Conservation (phyloP, 2,113 vertebrate genomes). For the Heliornis fulica region DNA sequence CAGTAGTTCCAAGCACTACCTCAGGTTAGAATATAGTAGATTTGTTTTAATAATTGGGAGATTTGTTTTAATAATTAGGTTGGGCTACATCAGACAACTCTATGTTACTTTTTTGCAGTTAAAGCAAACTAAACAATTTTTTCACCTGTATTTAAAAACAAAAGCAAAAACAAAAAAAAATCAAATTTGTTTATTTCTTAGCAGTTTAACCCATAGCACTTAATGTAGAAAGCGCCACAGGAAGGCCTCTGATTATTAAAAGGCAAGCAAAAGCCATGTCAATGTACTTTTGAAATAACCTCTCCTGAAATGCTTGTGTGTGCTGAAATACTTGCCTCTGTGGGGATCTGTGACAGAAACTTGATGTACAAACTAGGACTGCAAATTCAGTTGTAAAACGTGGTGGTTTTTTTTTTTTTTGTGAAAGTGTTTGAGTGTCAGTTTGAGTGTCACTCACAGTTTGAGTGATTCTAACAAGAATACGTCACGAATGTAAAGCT, state of each 20-base stretch:
- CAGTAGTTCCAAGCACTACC: conserved; percentile 78
- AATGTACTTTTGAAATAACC: neutral
- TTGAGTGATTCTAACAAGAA: conserved; percentile 61
- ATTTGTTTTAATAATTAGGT: conserved; percentile 66
- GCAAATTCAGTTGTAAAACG: conserved; percentile 33
- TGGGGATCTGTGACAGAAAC: conserved; percentile 61
- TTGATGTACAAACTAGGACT: conserved; percentile 49
- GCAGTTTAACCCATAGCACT: conserved; percentile 59
- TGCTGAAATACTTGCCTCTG: conserved; percentile 32
- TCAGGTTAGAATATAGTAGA: conserved; percentile 70
- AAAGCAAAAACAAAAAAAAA: neutral
- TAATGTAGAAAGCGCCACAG: conserved; percentile 48
- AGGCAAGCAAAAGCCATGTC: conserved; percentile 7
- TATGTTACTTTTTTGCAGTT: conserved; percentile 58
- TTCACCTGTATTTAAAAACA: conserved; percentile 54
- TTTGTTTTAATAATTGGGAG: conserved; percentile 68
- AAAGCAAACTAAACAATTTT: conserved; percentile 45
- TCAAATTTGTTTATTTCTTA: conserved; percentile 20
- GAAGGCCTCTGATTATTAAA: conserved; percentile 37
- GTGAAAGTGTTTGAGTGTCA: conserved; percentile 42
- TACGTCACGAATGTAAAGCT: conserved; percentile 53
- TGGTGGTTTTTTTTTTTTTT: neutral
- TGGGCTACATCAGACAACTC: conserved; percentile 47
- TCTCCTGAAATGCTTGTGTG: conserved; percentile 27
- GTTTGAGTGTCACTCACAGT: too few relatives aligned